A percentile compares a stretch with the other conserved stretches of the same genome.
These are phyloP conservation scores for Hipparchia semele DNA, from an alignment of 2,888 invertebrate species.

Conservation along the genomic window DNA sequence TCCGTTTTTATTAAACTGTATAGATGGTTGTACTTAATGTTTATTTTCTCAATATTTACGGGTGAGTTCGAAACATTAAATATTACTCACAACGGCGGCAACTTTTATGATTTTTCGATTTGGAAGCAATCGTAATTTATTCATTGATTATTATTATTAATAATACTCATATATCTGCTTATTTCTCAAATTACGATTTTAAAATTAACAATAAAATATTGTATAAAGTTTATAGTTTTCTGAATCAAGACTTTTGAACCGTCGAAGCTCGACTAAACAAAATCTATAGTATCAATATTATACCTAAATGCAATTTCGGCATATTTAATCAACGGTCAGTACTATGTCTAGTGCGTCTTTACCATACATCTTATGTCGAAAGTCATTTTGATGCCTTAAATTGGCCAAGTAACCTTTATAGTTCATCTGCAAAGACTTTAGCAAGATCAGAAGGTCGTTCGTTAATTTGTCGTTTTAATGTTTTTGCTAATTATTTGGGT, in stretches of 20 bases:
- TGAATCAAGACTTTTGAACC: not conserved
- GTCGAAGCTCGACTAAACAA: not conserved
- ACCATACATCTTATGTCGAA: slow-evolving; percentile 46
- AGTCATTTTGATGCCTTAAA: slow-evolving; percentile 56
- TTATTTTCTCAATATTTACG: slow-evolving; percentile 4
- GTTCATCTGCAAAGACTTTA: slow-evolving; percentile 37
- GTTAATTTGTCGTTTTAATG: slow-evolving; percentile 26
- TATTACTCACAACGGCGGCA: not conserved
- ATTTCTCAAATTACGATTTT: not conserved
- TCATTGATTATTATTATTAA: slow-evolving; percentile 1
- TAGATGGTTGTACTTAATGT: not conserved
- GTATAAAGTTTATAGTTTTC: not conserved
- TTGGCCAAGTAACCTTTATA: slow-evolving; percentile 69
- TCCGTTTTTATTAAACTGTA: slow-evolving; percentile 1
- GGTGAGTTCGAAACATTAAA: slow-evolving; percentile 5
- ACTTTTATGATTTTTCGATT: slow-evolving; percentile 7
- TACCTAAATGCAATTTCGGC: not conserved
- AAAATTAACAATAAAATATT: slow-evolving; percentile 5
- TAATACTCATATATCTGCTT: not conserved
- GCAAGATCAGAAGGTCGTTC: slow-evolving; percentile 35
- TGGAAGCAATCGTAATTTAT: slow-evolving; percentile 11
- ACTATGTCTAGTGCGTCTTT: not conserved
- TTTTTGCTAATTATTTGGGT: slow-evolving; percentile 19
- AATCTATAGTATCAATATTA: not conserved
- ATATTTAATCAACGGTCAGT: slow-evolving; percentile 1